Evolutionary conservation across 1,140 invertebrate species (phyloP), one percentile per base, ranked within the genome.

Genomic region (Megathymus violae): DNA sequence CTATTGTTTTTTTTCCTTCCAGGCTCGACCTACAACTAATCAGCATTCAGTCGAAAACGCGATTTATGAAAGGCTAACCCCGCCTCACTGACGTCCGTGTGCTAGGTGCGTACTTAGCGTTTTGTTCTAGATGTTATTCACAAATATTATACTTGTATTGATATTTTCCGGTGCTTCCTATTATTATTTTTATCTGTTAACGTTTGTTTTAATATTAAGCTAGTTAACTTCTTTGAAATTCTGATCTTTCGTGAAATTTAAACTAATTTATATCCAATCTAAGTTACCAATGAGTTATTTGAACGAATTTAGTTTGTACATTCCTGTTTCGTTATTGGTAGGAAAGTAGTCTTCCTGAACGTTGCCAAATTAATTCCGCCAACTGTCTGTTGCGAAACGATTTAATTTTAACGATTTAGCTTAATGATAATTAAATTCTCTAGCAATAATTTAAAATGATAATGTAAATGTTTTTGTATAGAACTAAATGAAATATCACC

Each of bases 391-490:
- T 85, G 80, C 79, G 83, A 80, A 82, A 81, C 78, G 69, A 81
- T 81, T 80, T 85, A 85, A 82, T 80, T 85, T 79, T 85, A 82
- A 80, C 78, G 61, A 75, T 81, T 80, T 86, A 88, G 81, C 67
- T 64, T 88, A 88, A 88, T 85, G 48, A 84, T 85, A 90, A 88
- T 78, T 69, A 88, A 91, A 88, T 84, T 89, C 83, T 87, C 74
- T 89, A 91, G 88, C 88, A 91, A 89, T 91, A 89, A 89, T 89
- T 87, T 83, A 75, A 78, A 74, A 78, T 84, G 85, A 74, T 81
- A 84, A 84, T 90, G 88, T 91, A 91, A 91, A 91, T 91, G 83
- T 91, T 85, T 88, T 85, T 91, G 86, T 90, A 90, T 90, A 90
- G 81, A 80, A 84, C 74, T 80, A 86, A 86, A 75, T 71, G 74